These are phyloP conservation scores for Globia sparganii DNA, from an alignment of 2,888 invertebrate species.

Conservation along the genomic window DNA sequence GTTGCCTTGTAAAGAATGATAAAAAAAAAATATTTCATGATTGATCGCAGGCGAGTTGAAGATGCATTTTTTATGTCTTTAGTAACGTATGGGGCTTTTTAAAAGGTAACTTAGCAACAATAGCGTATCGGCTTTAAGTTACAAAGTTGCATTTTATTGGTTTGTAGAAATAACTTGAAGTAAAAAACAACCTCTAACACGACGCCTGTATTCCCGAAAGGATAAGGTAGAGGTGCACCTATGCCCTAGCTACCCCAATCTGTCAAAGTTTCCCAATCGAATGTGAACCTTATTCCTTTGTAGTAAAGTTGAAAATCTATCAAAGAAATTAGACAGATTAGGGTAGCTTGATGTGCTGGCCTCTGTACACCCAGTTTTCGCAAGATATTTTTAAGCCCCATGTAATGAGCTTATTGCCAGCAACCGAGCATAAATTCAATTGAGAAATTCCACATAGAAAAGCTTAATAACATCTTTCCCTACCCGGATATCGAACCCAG, in stretches of 20 bases:
- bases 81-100: conserved; percentile 37
- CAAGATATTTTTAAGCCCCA: background rate
- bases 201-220: too few species aligned
- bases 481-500: background rate
- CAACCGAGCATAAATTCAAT: background rate
- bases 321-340: too few species aligned
- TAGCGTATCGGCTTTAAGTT: background rate
- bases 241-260: too few species aligned
- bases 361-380: background rate
- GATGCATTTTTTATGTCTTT: conserved; percentile 47
- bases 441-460: background rate
- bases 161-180: background rate
- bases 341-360: too few species aligned
- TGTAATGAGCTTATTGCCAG: background rate
- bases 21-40: conserved; percentile 66
- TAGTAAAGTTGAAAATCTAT: too few species aligned
- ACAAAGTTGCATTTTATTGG: background rate
- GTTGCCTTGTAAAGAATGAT: conserved; percentile 40
- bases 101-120: conserved; percentile 38
- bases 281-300: too few species aligned
- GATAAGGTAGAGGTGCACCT: background rate
- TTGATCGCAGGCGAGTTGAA: conserved; percentile 63
- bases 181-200: background rate
- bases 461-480: background rate
- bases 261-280: too few species aligned